Percentiles rank a stretch among this genome's conserved stretches.
phyloP scores from a whole-genome alignment of 2,113 vertebrate genomes.

The Chionis minor region DNA sequence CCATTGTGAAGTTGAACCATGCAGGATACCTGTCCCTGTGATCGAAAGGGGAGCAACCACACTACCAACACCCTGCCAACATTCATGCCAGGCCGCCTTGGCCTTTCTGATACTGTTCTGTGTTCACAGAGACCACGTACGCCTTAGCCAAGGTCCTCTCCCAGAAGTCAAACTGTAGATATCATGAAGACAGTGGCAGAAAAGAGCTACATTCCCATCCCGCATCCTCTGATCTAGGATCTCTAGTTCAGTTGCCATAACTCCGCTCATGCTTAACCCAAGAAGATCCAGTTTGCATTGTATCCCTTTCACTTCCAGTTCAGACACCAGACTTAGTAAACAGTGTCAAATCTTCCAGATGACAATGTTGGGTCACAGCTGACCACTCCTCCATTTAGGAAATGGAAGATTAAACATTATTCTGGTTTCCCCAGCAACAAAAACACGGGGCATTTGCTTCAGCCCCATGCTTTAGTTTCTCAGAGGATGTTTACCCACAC shows the following conservation, averaged over 20 bases:
- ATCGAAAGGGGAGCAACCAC: neutral
- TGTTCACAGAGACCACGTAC: accelerated
- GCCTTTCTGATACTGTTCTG: neutral
- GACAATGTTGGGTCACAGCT: neutral
- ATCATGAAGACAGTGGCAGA: neutral
- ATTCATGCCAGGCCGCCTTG: neutral
- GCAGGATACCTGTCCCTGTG: neutral
- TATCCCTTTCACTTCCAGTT: neutral
- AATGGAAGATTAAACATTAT: neutral
- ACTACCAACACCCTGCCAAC: neutral
- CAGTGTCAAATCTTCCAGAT: neutral
- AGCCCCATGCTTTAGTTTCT: neutral
- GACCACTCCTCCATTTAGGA: neutral
- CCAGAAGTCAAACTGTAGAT: neutral
- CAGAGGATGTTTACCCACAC: neutral
- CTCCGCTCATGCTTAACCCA: neutral
- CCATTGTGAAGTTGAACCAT: neutral
- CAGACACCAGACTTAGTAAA: neutral
- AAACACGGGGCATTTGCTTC: neutral
- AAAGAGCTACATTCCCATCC: neutral
- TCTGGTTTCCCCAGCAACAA: neutral
- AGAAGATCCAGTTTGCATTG: neutral
- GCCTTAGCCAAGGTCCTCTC: neutral
- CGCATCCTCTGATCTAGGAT: neutral
- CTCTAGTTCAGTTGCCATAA: neutral